These are phyloP conservation scores for Ichneumoninae sp. DNA, from an alignment of 2,888 invertebrate species.

Conservation along the genomic window DNA sequence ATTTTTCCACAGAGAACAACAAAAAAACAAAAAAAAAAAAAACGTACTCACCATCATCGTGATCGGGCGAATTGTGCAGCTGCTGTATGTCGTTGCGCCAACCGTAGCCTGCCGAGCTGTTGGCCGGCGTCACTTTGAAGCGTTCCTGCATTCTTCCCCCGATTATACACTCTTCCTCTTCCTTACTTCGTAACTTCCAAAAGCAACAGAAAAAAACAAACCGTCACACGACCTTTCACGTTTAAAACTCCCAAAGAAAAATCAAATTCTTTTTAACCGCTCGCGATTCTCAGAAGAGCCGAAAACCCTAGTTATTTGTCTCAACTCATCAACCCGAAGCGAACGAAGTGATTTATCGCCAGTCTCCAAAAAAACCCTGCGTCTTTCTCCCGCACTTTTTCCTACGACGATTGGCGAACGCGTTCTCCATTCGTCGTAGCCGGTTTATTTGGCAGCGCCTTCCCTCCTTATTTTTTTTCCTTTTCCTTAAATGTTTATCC, in stretches of 20 bases:
- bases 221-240: not conserved
- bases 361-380: slow-evolving; percentile 20
- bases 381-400: slow-evolving; percentile 73
- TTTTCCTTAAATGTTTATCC: slow-evolving; percentile 33
- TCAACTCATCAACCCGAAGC: not conserved
- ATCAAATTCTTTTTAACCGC: not conserved
- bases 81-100: slow-evolving; percentile 69
- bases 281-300: not conserved
- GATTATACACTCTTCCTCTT: not conserved
- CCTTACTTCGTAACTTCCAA: not conserved
- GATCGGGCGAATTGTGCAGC: slow-evolving; percentile 69
- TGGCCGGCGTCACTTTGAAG: slow-evolving; percentile 80
- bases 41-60: slow-evolving; percentile 75
- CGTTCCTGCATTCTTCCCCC: slow-evolving; percentile 75
- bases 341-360: not conserved
- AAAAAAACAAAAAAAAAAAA: not conserved
- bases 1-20: not conserved
- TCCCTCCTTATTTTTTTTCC: slow-evolving; percentile 50
- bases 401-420: slow-evolving; percentile 74
- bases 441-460: slow-evolving; percentile 34
- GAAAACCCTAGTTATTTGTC: not conserved
- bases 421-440: slow-evolving; percentile 75
- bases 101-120: slow-evolving; percentile 69
- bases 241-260: not conserved
- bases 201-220: not conserved